A percentile compares a stretch with the other conserved stretches of the same genome.
Evolutionary conservation across 2,797 vertebrate species (phyloP).

Genomic region (Myotis myotis): DNA sequence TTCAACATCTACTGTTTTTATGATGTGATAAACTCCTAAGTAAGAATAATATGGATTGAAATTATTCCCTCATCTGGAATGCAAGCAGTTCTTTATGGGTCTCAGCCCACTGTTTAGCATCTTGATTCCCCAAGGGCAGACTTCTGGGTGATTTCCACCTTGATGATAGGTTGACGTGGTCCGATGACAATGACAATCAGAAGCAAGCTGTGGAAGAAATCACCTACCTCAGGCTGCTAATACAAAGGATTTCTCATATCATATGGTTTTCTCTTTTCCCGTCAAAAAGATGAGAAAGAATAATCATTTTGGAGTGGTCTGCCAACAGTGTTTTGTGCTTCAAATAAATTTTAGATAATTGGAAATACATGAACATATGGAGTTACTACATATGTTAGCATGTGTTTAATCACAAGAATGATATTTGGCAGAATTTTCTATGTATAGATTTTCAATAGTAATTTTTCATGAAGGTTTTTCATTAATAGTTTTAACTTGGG

Average conservation of each 20-base stretch:
- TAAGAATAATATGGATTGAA: neutral
- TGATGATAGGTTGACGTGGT: neutral
- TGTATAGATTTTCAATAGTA: neutral
- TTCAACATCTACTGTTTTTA: constrained; percentile 19
- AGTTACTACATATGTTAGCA: neutral
- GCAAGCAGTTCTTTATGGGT: neutral
- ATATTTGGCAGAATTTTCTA: neutral
- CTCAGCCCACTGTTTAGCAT: neutral
- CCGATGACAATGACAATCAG: constrained; percentile 6
- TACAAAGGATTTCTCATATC: constrained; percentile 18
- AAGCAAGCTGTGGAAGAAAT: constrained; percentile 46
- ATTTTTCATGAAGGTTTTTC: neutral
- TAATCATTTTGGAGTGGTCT: neutral
- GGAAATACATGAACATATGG: neutral
- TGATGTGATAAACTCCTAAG: neutral
- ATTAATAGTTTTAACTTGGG: neutral
- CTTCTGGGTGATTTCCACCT: neutral
- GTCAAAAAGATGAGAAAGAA: neutral
- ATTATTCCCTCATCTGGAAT: constrained; percentile 9
- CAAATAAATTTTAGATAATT: constrained; percentile 20
- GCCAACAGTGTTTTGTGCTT: neutral
- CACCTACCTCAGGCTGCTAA: neutral
- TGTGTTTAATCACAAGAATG: neutral
- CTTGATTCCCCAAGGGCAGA: neutral
- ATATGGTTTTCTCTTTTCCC: neutral